Percentiles rank a stretch among this genome's conserved stretches.
Conservation (phyloP, 1,140 invertebrate species). For the Diabrotica virgifera region DNA sequence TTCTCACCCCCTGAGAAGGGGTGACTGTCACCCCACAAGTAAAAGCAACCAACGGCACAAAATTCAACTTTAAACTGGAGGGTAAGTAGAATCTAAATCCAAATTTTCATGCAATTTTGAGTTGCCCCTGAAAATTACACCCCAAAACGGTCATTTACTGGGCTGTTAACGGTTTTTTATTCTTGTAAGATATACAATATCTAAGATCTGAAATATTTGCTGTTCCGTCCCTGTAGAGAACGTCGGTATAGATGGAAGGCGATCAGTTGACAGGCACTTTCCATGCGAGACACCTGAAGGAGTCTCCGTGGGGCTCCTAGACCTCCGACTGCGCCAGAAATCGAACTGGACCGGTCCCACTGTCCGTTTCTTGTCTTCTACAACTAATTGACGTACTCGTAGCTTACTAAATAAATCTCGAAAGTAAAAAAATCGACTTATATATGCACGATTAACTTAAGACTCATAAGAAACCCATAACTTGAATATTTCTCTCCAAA, state of each 20-base stretch:
- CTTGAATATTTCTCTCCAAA: too few relatives aligned
- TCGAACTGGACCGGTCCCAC: conserved; percentile 39
- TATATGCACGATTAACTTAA: background rate
- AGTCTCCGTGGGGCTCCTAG: conserved; percentile 28
- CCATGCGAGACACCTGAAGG: conserved; percentile 21
- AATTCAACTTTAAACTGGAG: too few relatives aligned
- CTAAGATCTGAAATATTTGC: background rate
- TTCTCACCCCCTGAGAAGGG: too few relatives aligned
- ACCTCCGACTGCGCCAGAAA: conserved; percentile 42
- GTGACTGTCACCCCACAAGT: too few relatives aligned
- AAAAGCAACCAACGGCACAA: too few relatives aligned
- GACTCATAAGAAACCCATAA: background rate
- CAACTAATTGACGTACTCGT: conserved; percentile 14
- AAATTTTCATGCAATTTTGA: too few relatives aligned
- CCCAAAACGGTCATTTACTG: too few relatives aligned
- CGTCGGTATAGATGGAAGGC: conserved; percentile 5
- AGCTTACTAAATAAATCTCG: conserved; percentile 12
- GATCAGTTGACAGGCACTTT: conserved; percentile 38
- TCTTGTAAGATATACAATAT: too few relatives aligned
- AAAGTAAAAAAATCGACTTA: background rate
- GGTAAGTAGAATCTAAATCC: too few relatives aligned
- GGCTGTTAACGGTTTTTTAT: too few relatives aligned
- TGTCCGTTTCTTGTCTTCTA: conserved; percentile 17
- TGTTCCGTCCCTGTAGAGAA: background rate
- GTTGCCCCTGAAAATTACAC: too few relatives aligned